These are phyloP conservation scores for Anarhynchus alexandrinus DNA, from an alignment of 2,113 vertebrate genomes.

Conservation along the genomic window DNA sequence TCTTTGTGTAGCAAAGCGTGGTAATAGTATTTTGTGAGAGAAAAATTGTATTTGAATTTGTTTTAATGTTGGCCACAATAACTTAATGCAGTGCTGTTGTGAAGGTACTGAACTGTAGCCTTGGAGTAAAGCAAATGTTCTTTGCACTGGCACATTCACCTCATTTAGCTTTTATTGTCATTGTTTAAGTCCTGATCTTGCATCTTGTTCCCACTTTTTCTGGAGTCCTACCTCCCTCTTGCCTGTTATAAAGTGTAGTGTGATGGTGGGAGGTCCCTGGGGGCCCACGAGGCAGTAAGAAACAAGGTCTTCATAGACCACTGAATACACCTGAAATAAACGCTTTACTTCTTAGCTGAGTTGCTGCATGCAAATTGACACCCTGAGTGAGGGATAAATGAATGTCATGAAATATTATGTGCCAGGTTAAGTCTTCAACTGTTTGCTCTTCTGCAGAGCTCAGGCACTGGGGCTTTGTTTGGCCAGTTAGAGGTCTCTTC, in stretches of 20 bases:
- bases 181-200: neutral
- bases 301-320: neutral
- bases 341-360: neutral
- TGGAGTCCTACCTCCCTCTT: neutral
- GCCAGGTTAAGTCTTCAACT: neutral
- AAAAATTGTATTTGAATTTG: neutral
- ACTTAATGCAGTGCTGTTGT: neutral
- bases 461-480: neutral
- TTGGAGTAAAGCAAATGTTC: neutral
- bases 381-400: neutral
- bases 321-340: neutral
- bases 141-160: neutral
- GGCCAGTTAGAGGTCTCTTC: neutral
- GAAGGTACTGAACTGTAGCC: neutral
- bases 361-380: neutral
- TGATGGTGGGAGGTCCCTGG: neutral
- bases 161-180: neutral
- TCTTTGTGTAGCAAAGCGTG: neutral
- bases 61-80: neutral
- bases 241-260: neutral
- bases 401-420: neutral
- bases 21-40: neutral
- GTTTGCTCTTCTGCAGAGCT: neutral
- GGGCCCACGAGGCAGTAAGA: too few species aligned
- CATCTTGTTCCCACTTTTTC: neutral